A percentile compares a stretch with the other conserved stretches of the same genome.
These are phyloP conservation scores for Aethina tumida DNA, from an alignment of 1,140 invertebrate genomes.

Conservation along the genomic window DNA sequence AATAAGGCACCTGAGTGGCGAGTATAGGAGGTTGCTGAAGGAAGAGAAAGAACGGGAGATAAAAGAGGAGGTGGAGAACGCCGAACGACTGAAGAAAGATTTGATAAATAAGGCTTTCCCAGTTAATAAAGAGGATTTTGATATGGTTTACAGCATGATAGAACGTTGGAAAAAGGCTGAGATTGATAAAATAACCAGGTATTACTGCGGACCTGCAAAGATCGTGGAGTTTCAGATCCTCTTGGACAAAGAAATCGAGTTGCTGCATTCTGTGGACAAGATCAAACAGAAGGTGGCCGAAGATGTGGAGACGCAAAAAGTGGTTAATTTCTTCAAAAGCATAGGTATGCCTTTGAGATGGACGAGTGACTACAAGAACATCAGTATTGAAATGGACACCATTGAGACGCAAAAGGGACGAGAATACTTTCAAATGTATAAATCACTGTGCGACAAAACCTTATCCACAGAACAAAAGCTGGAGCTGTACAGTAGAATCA, in stretches of 20 bases:
- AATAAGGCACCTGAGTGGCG: slow-evolving; percentile 30
- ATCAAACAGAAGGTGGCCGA: slow-evolving; percentile 45
- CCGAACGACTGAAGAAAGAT: slow-evolving; percentile 41
- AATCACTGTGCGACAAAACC: slow-evolving; percentile 40
- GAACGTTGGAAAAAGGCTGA: slow-evolving; percentile 53
- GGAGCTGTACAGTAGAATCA: slow-evolving; percentile 46
- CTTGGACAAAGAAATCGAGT: slow-evolving; percentile 52
- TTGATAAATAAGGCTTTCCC: slow-evolving; percentile 49
- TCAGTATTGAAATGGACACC: slow-evolving; percentile 51
- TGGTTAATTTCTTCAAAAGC: slow-evolving; percentile 46
- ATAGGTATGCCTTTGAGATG: slow-evolving; percentile 52
- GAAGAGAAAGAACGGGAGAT: slow-evolving; percentile 41
- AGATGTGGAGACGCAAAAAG: slow-evolving; percentile 41
- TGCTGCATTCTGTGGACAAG: slow-evolving; percentile 49
- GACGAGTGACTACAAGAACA: slow-evolving; percentile 45
- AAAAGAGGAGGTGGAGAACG: slow-evolving; percentile 37
- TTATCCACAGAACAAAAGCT: slow-evolving; percentile 42
- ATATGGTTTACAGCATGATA: slow-evolving; percentile 50
- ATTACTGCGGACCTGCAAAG: slow-evolving; percentile 46
- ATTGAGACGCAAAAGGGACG: slow-evolving; percentile 53
- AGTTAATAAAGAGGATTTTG: slow-evolving; percentile 49
- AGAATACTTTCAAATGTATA: slow-evolving; percentile 48
- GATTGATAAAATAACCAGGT: slow-evolving; percentile 43
- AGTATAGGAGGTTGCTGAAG: slow-evolving; percentile 41
- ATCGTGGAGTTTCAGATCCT: slow-evolving; percentile 49